Evolutionary conservation across 2,888 invertebrate genomes (phyloP), one percentile per base, ranked within the genome.

Genomic region (Penaeus monodon): DNA sequence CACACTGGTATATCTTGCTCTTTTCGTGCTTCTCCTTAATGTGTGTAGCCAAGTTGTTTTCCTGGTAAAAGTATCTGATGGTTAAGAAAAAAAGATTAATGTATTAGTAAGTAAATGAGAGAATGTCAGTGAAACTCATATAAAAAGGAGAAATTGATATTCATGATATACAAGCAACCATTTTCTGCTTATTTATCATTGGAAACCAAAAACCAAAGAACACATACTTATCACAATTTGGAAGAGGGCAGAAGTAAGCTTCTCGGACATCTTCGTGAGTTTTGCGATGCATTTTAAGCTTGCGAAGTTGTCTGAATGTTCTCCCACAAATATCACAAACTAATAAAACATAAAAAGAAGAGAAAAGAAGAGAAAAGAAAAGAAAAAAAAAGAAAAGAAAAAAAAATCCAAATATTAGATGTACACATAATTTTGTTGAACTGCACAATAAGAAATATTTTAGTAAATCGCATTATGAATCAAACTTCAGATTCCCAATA

Each of bases 321-420:
- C 33, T 68, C n/a, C 74, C 57, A 38, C 85, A 85, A 44, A 88
- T 68, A 65, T 88, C 88, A 88, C 88, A 88, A 10, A 84, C 88
- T 88, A 66, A 20, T 29, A 38, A 73, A 76, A 74, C 33, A 63
- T 29, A 83, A 83, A 70, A 10, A 38, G 70, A 70, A n/a, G n/a
- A n/a, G n/a, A n/a, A n/a, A n/a, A n/a, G n/a, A n/a, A n/a, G n/a
- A n/a, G n/a, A n/a, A n/a, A n/a, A n/a, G n/a, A n/a, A n/a, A n/a
- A n/a, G n/a, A n/a, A n/a, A n/a, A n/a, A n/a, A n/a, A n/a, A 12
- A 70, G 70, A 82, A 12, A n/a, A 14, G n/a, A 3, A 38, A 24
- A 17, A 82, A 73, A 22, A 49, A 14, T 24, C 0, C 4, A 12
- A 38, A 17, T 24, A 20, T 12, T n/a, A 77, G 38, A 38, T 17